phyloP scores from a whole-genome alignment of 1,140 invertebrate genomes.

The Vanessa tameamea region DNA sequence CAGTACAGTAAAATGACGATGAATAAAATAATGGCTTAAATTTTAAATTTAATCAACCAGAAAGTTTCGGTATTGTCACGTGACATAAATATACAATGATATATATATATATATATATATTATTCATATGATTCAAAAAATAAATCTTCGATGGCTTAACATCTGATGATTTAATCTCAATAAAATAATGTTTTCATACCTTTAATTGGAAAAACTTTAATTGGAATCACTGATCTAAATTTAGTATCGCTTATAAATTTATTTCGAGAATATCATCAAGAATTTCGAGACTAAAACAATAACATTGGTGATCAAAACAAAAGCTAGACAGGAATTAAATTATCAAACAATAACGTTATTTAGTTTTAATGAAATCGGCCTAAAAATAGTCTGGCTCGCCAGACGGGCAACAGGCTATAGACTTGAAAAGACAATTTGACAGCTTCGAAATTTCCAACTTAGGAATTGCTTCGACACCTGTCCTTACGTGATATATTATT shows the following conservation, averaged over 20 bases:
- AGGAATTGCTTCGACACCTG: not conserved
- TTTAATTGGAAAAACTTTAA: too few relatives aligned
- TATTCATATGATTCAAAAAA: too few relatives aligned
- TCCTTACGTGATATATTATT: not conserved
- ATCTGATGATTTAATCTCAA: too few relatives aligned
- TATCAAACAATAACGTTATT: slow-evolving; percentile 7
- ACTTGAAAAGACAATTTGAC: slow-evolving; percentile 1
- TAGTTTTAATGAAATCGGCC: slow-evolving; percentile 6
- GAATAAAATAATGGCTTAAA: too few relatives aligned
- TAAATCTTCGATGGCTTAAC: too few relatives aligned
- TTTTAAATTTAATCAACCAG: too few relatives aligned
- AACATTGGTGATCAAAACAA: slow-evolving; percentile 17
- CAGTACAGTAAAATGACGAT: too few relatives aligned
- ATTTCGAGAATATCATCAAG: not conserved
- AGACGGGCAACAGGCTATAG: not conserved
- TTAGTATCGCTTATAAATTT: not conserved
- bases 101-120: too few relatives aligned
- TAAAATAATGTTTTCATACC: too few relatives aligned
- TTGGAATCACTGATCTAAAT: too few relatives aligned
- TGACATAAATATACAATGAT: too few relatives aligned
- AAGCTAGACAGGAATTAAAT: slow-evolving; percentile 8
- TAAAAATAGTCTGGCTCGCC: not conserved
- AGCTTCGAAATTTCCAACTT: slow-evolving; percentile 21
- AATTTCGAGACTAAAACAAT: slow-evolving; percentile 4
- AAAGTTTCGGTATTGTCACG: too few relatives aligned